Percentiles rank a stretch among this genome's conserved stretches.
Evolutionary conservation across 2,888 invertebrate species (phyloP).

Genomic region (Epirrhoe tristata): DNA sequence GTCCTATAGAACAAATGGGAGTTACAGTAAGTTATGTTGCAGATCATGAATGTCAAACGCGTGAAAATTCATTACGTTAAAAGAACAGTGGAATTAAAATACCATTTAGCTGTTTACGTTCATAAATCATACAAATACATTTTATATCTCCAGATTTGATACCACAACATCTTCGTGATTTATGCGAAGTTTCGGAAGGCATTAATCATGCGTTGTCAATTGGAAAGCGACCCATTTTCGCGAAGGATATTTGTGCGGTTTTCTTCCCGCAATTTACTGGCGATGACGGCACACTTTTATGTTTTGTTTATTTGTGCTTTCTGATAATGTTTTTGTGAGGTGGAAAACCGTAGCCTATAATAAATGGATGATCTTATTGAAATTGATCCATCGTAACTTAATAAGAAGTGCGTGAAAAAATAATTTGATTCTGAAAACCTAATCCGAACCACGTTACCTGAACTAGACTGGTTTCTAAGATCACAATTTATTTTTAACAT

Average conservation of each 20-base stretch:
- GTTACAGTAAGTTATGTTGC: conserved; percentile 1
- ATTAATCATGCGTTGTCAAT: conserved; percentile 77
- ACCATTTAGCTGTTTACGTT: conserved; percentile 32
- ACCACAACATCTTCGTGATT: conserved; percentile 66
- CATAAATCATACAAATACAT: conserved; percentile 47
- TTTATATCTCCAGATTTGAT: conserved; percentile 56
- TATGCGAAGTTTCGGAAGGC: conserved; percentile 64
- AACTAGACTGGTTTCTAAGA: not conserved
- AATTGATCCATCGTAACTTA: not conserved
- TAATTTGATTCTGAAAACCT: not conserved
- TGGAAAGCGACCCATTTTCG: conserved; percentile 73
- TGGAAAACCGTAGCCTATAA: not conserved
- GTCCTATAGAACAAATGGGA: too few relatives aligned
- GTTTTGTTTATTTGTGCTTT: conserved; percentile 40
- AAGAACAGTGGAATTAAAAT: conserved; percentile 4
- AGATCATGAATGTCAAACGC: not conserved
- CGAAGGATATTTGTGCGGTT: conserved; percentile 62
- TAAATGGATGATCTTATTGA: not conserved
- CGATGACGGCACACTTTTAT: conserved; percentile 56
- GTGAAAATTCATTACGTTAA: not conserved
- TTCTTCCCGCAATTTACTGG: conserved; percentile 62
- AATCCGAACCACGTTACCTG: not conserved
- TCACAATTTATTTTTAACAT: not conserved
- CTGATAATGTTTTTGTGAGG: conserved; percentile 23
- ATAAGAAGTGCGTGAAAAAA: not conserved